Conservation (phyloP, 2,888 invertebrate genomes). For the Cyclophora punctaria region DNA sequence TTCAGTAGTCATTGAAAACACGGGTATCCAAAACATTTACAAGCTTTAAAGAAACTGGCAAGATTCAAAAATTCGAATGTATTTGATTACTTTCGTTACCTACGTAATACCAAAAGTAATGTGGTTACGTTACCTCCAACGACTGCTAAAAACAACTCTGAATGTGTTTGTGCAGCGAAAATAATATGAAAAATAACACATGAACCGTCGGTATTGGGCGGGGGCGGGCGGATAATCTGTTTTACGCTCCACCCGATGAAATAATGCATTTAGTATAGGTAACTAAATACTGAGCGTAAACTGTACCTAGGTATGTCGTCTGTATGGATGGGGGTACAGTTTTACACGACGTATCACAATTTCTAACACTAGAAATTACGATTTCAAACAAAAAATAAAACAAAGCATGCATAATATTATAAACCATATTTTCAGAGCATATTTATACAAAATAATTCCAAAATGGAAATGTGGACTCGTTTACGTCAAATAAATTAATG, state of each 20-base stretch:
- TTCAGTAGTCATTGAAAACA: background rate
- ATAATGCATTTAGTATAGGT: background rate
- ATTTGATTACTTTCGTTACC: too few species aligned
- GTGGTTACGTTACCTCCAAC: slow-evolving; percentile 6
- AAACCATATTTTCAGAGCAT: too few species aligned
- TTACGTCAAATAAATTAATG: too few species aligned
- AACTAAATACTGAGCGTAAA: background rate
- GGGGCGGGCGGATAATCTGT: slow-evolving; percentile 1
- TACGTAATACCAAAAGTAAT: slow-evolving; percentile 1
- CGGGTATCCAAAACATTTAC: slow-evolving; percentile 1
- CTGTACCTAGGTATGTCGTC: background rate
- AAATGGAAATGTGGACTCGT: too few species aligned
- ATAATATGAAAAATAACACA: slow-evolving; percentile 16
- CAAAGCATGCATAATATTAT: too few species aligned
- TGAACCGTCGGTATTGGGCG: slow-evolving; percentile 6
- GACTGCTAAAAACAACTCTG: slow-evolving; percentile 9
- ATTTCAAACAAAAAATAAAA: background rate
- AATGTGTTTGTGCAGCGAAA: slow-evolving; percentile 9
- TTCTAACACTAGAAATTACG: background rate
- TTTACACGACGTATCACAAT: background rate
- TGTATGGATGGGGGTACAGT: background rate
- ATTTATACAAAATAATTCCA: too few species aligned
- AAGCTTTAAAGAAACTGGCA: slow-evolving; percentile 1
- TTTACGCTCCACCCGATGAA: background rate
- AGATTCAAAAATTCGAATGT: background rate